Evolutionary conservation across 2,113 vertebrate species (phyloP).

Genomic region (Crotalus tigris): DNA sequence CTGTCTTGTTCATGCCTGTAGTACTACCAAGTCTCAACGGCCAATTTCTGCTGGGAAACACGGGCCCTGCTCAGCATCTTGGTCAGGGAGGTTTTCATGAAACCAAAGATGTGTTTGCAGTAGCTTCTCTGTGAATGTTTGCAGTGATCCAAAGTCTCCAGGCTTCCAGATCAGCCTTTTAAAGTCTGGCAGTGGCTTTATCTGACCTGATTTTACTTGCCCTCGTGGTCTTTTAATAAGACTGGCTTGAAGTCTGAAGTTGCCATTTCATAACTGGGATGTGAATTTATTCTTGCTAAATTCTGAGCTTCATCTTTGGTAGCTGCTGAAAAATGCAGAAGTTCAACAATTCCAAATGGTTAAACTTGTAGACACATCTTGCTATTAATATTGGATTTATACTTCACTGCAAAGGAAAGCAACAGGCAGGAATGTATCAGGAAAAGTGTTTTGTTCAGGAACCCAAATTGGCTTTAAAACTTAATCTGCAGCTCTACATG

Average conservation of each 20-base stretch:
- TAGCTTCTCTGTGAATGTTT: background rate
- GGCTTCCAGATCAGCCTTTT: background rate
- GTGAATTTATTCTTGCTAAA: background rate
- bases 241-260: background rate
- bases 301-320: background rate
- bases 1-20: background rate
- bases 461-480: fast-evolving
- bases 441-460: background rate
- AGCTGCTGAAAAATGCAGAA: background rate
- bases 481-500: background rate
- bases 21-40: background rate
- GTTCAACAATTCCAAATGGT: background rate
- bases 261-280: background rate
- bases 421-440: background rate
- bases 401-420: background rate
- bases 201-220: background rate
- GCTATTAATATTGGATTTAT: background rate
- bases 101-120: background rate
- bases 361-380: background rate
- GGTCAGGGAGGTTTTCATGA: background rate
- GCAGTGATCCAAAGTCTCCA: background rate
- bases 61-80: background rate
- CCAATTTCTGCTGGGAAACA: background rate
- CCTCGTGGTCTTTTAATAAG: background rate
- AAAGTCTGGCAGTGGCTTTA: background rate